Evolutionary conservation across 2,797 vertebrate species (phyloP).

Genomic region (Muscicapa comitata): DNA sequence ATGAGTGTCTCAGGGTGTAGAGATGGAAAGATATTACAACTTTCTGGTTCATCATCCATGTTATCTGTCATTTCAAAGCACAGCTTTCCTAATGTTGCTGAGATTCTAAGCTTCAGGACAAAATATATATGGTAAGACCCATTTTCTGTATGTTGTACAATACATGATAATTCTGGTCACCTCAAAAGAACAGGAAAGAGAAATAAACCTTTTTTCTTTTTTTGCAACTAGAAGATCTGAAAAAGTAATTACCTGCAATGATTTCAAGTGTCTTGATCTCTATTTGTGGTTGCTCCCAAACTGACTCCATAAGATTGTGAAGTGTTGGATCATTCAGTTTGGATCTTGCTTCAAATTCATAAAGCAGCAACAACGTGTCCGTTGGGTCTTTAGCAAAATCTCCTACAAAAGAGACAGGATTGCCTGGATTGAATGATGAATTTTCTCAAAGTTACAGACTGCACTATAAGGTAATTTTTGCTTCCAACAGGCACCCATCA

Average conservation of each 20-base stretch:
- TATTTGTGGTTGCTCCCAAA: slow-evolving; percentile 82
- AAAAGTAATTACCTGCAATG: slow-evolving; percentile 82
- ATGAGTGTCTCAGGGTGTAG: neutral
- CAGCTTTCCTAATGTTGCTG: neutral
- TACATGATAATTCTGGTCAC: neutral
- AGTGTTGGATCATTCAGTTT: slow-evolving; percentile 87
- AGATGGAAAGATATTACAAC: neutral
- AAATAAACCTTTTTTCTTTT: neutral
- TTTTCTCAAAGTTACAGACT: neutral
- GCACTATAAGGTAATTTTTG: neutral
- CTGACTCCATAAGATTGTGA: slow-evolving; percentile 79
- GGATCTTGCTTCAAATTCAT: slow-evolving; percentile 90
- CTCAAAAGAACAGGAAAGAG: neutral
- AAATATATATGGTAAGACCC: neutral
- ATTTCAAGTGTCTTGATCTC: slow-evolving; percentile 86
- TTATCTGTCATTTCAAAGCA: neutral
- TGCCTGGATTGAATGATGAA: neutral
- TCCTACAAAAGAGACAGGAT: slow-evolving; percentile 67
- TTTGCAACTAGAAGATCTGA: neutral
- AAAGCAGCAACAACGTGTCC: slow-evolving; percentile 86
- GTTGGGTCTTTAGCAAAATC: slow-evolving; percentile 80
- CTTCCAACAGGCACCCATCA: neutral
- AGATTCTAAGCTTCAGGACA: neutral
- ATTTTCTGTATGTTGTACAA: neutral
- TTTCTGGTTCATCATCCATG: neutral